Evolutionary conservation across 2,888 invertebrate species (phyloP).

Genomic region (Metacarcinus magister): DNA sequence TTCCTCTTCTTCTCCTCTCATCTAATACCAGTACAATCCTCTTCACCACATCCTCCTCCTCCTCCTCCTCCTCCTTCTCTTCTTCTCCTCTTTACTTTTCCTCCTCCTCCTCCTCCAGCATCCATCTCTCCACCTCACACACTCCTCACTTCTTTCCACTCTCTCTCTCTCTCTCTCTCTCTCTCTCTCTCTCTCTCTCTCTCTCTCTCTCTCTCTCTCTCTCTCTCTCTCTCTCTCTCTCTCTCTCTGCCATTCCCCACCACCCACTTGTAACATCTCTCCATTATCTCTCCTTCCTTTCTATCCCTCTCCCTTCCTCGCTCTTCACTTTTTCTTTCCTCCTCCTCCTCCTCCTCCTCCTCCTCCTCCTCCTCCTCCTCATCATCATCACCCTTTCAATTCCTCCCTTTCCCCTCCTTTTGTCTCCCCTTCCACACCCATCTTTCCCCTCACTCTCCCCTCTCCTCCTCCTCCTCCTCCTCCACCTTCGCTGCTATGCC

Average conservation of each 20-base stretch:
- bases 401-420: background rate
- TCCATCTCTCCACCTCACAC: background rate
- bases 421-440: background rate
- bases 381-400: background rate
- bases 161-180: constrained; percentile 11
- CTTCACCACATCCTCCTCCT: background rate
- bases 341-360: background rate
- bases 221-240: too few relatives aligned
- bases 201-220: background rate
- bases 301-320: background rate
- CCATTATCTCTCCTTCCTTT: too few relatives aligned
- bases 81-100: background rate
- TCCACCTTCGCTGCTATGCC: background rate
- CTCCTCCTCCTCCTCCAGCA: background rate
- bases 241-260: too few relatives aligned
- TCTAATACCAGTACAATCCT: background rate
- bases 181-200: background rate
- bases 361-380: background rate
- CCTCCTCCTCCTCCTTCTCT: background rate
- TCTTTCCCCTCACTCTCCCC: background rate
- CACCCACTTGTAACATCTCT: too few relatives aligned
- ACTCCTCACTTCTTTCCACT: background rate
- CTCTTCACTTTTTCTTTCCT: background rate
- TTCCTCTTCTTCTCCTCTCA: background rate
- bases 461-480: background rate